Evolutionary conservation across 92 coral and sea anemone species (phyloP), one percentile per base, ranked within the genome.

Genomic region (Bergia sp.): DNA sequence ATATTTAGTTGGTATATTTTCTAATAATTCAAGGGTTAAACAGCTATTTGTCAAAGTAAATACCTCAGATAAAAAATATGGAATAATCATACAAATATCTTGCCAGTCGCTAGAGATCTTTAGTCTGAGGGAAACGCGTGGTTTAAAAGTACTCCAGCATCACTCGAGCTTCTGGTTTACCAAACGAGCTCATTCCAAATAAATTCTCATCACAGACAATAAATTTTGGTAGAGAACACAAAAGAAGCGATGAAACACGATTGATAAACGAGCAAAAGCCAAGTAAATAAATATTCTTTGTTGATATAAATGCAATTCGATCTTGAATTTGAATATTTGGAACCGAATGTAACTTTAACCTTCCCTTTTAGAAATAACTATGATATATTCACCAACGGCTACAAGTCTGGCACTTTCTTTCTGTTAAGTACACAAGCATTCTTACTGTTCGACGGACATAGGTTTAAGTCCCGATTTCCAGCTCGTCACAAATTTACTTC

Each of bases 371-470:
- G 47, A 39, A 9, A 16, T 40, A 16, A 76, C 43, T 4, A 20
- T 13, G 3, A 20, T 21, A 23, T 43, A 79, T 49, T 79, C 12
- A n/a, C 37, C 1, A 49, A 79, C 2, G 58, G 29, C 39, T 23
- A 79, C 12, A 77, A 43, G 80, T 43, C 20, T 43, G 44, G 44
- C 13, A 20, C 21, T 18, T 45, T 4, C 29, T n/a, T 78, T 29
- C 64, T 44, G 47, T 39, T 13, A 47, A 79, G n/a, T 20, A 40
- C 8, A 65, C 36, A 66, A 64, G 58, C 29, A 10, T 82, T 44
- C 87, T 84, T 84, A 84, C 87, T 44, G n/a, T 29, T 84, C 87
- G 53, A 67, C 12, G 40, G 87, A 44, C 87, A 84, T 84, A 47
- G 43, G 87, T 41, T n/a, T 43, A 80, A 40, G 40, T 37, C 57